These are phyloP conservation scores for Thunnus maccoyii DNA, from an alignment of 2,113 vertebrate species.

Conservation along the genomic window DNA sequence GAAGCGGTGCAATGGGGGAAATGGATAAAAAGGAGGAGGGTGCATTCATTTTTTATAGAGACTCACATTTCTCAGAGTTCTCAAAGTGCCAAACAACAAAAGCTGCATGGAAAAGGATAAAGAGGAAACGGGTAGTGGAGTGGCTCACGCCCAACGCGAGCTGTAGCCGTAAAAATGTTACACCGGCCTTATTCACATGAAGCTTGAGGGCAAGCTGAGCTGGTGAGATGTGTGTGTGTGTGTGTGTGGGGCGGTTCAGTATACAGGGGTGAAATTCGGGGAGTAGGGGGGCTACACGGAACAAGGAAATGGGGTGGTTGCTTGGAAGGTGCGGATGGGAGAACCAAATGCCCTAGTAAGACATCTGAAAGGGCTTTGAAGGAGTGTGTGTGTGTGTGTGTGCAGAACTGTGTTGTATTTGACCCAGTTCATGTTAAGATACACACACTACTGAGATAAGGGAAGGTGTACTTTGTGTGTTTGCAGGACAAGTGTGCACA, in stretches of 20 bases:
- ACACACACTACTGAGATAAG: conserved; percentile 36
- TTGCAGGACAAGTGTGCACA: neutral
- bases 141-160: conserved; percentile 32
- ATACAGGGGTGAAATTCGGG: conserved; percentile 1
- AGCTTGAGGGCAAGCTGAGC: conserved; percentile 46
- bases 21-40: neutral
- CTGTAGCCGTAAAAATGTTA: conserved; percentile 45
- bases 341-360: conserved; percentile 43
- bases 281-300: neutral
- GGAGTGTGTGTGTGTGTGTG: conserved; percentile 10
- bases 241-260: neutral
- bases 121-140: conserved; percentile 32
- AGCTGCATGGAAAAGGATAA: conserved; percentile 29
- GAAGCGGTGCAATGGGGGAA: neutral
- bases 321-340: conserved; percentile 26
- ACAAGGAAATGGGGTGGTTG: conserved; percentile 43
- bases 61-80: conserved; percentile 56
- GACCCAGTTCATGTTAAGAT: conserved; percentile 69
- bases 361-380: conserved; percentile 56
- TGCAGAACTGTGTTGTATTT: conserved; percentile 29
- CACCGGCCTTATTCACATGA: conserved; percentile 47
- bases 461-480: conserved; percentile 20
- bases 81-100: conserved; percentile 58
- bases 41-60: conserved; percentile 68
- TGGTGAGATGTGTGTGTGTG: conserved; percentile 19